Evolutionary conservation across 2,797 vertebrate species (phyloP).

Genomic region (Fistularia commersonii): DNA sequence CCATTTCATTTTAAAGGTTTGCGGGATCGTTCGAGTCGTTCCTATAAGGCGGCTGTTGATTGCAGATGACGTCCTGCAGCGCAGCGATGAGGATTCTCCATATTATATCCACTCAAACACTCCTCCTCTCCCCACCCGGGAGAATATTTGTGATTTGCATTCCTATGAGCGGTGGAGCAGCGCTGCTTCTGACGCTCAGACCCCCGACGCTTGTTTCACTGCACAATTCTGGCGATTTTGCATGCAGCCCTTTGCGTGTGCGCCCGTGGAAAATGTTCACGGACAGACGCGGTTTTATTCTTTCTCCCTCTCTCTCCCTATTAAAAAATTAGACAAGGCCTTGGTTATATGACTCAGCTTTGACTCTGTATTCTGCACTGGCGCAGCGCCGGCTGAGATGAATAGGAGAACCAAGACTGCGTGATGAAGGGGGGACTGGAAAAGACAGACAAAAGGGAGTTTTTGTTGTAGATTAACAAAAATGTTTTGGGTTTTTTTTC

Average conservation of each 20-base stretch:
- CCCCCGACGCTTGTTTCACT: slow-evolving; percentile 19
- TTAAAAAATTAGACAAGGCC: slow-evolving; percentile 20
- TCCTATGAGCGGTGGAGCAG: slow-evolving; percentile 48
- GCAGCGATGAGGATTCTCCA: slow-evolving; percentile 32
- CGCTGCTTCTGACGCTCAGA: slow-evolving; percentile 20
- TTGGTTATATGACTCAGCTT: slow-evolving; percentile 48
- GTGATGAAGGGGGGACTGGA: slow-evolving; percentile 26
- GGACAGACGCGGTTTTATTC: slow-evolving; percentile 1
- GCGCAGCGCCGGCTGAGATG: slow-evolving; percentile 34
- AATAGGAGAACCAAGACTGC: slow-evolving; percentile 37
- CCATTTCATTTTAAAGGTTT: slow-evolving; percentile 20
- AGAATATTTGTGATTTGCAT: slow-evolving; percentile 62
- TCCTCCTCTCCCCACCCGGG: slow-evolving; percentile 27
- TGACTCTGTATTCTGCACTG: slow-evolving; percentile 47
- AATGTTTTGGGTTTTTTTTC: slow-evolving; percentile 3
- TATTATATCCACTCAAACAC: slow-evolving; percentile 51
- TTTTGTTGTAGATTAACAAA: slow-evolving; percentile 8
- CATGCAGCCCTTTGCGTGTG: slow-evolving; percentile 4
- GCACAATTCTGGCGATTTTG: slow-evolving; percentile 27
- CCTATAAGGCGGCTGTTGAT: slow-evolving; percentile 24
- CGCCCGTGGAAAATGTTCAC: background rate
- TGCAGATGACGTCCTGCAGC: slow-evolving; percentile 31
- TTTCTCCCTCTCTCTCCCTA: slow-evolving; percentile 9
- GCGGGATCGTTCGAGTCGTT: slow-evolving; percentile 21
- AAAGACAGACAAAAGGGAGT: slow-evolving; percentile 8